Evolutionary conservation across 2,888 invertebrate genomes (phyloP), one percentile per base, ranked within the genome.

Genomic region (Acleris literana): DNA sequence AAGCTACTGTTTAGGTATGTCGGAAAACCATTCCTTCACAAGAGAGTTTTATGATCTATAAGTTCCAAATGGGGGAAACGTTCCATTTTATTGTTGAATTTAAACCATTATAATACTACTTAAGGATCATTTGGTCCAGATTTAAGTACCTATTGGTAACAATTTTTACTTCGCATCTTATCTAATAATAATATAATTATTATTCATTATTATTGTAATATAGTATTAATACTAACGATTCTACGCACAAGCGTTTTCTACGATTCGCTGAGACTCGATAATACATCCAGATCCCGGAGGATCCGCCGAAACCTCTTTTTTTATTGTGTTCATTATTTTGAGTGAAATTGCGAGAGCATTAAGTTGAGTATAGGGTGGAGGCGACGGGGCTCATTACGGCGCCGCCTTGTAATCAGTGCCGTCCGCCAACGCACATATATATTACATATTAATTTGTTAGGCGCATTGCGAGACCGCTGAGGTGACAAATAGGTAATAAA

Each of bases 311-410:
- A 85, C 81, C 81, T 84, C 77, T 83, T 87, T 89, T 65, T 90
- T 90, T 88, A 86, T 87, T 86, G 85, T 85, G 85, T 88, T 89
- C 89, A 88, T 91, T 89, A 90, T 89, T 88, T 87, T 86, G 86
- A 91, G 88, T 87, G 87, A 92, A 92, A 92, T 92, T 92, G 92
- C 91, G 91, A 92, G 92, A 90, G 91, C 89, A 92, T 92, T 92
- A 92, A 88, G 83, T 86, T 92, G 91, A 92, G 86, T 92, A 90
- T 91, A 90, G 91, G 92, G 89, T 92, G 88, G 86, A 82, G 85
- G 83, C 86, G 85, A 80, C 83, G 84, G 84, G 75, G 79, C 84
- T 85, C 55, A 90, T 91, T 90, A 89, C 61, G 57, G 87, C 78
- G 74, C 68, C 83, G 88, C 87, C 88, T 87, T 92, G 85, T 93